Evolutionary conservation across 2,113 vertebrate genomes (phyloP).

Genomic region (Lichenostomus cassidix): DNA sequence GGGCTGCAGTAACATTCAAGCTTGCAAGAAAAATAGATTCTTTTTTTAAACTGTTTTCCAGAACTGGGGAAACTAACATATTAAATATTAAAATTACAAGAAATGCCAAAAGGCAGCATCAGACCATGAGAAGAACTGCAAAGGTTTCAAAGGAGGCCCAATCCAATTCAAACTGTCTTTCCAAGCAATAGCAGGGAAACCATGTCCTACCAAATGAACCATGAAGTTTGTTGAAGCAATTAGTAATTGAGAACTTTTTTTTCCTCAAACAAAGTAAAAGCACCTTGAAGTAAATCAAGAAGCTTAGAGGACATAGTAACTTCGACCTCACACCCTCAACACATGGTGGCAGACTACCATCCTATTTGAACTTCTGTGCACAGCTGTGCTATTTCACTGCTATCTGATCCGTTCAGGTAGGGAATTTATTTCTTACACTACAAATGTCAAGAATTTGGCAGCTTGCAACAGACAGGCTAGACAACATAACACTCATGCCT

Average conservation of each 20-base stretch:
- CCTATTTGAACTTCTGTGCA: background rate
- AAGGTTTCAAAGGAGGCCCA: background rate
- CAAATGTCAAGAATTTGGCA: background rate
- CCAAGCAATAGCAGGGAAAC: background rate
- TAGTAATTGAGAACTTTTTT: background rate
- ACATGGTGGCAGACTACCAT: background rate
- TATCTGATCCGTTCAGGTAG: background rate
- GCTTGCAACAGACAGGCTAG: background rate
- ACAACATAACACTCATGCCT: background rate
- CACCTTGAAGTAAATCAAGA: background rate
- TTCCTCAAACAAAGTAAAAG: background rate
- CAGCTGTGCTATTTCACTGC: background rate
- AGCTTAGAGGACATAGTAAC: background rate
- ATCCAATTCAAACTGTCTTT: background rate
- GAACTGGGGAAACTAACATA: background rate
- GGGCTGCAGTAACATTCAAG: background rate
- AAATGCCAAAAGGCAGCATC: background rate
- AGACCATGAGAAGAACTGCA: background rate
- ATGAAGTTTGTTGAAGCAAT: background rate
- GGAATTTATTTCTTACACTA: background rate
- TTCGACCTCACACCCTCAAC: background rate
- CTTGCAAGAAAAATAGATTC: background rate
- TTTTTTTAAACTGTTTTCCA: background rate
- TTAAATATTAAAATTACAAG: conserved; percentile 1
- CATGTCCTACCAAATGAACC: background rate